A percentile compares a stretch with the other conserved stretches of the same genome.
phyloP scores from a whole-genome alignment of 2,113 vertebrate species.

The Gymnogyps californianus region DNA sequence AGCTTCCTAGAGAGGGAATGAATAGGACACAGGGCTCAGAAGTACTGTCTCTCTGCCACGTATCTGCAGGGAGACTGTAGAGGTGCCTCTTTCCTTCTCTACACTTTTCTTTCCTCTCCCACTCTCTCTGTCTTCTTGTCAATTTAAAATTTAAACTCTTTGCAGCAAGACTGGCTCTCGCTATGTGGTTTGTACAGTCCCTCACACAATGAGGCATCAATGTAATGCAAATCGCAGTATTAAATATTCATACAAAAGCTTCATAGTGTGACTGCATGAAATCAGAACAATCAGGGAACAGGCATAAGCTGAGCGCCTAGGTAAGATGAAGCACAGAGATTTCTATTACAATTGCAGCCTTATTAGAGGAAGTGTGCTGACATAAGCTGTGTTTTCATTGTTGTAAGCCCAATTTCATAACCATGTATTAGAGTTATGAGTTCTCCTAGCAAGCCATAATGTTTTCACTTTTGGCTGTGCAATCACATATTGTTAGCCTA shows the following conservation, averaged over 20 bases:
- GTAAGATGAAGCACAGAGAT: conserved; percentile 61
- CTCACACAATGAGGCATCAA: background rate
- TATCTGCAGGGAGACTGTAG: background rate
- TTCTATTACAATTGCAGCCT: conserved; percentile 61
- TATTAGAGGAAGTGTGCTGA: conserved; percentile 66
- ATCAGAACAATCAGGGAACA: conserved; percentile 51
- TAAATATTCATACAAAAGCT: conserved; percentile 63
- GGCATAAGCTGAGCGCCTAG: background rate
- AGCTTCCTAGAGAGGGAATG: background rate
- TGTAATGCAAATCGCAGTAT: conserved; percentile 46
- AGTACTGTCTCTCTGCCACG: background rate
- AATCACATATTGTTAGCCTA: conserved; percentile 59
- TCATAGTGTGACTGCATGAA: conserved; percentile 49
- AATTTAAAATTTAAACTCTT: conserved; percentile 11
- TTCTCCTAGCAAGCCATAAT: conserved; percentile 57
- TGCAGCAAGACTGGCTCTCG: background rate
- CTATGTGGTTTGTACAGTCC: background rate
- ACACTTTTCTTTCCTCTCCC: background rate
- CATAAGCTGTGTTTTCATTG: conserved; percentile 61
- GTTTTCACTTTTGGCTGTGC: conserved; percentile 56
- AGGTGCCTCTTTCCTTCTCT: background rate
- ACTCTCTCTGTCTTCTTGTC: background rate
- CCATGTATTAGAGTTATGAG: conserved; percentile 42
- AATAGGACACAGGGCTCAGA: background rate
- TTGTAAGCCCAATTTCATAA: conserved; percentile 58